Evolutionary conservation across 1,140 invertebrate species (phyloP), one percentile per base, ranked within the genome.

Genomic region (Conopomorpha cramerella): DNA sequence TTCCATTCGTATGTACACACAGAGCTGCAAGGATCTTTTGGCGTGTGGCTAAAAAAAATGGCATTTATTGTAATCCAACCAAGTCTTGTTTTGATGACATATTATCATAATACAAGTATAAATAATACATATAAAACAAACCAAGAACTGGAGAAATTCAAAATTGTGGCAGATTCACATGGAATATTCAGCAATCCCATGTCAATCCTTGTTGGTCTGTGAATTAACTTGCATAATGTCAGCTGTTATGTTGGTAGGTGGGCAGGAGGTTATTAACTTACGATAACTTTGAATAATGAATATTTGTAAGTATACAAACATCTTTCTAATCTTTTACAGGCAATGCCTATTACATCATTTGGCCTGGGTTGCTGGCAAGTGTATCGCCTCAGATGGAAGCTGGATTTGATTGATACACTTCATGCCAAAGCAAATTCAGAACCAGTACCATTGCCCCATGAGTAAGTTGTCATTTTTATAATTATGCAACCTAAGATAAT

Each of bases 361-460:
- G 82, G 83, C 10, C 76, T 98, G 17, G 95, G 95, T 16, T 86
- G 86, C 15, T 98, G 95, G 95, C 95, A 98, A 82, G 74, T 95
- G 1, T 78, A 87, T 49, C 82, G 95, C 18, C 81, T 89, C 38
- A 62, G 82, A 56, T 96, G 93, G 94, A 98, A 98, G 62, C 67
- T 92, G 34, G 73, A 85, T 38, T 63, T 98, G 10, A 88, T 98
- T 35, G 77, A 86, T 39, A 76, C 84, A 31, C 61, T 97, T 34
- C 66, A 88, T 41, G 54, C 77, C 13, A 84, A 83, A 64, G 82
- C 81, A 0, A 78, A 71, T 38, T 57, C 79, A 26, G 41, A 57
- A 16, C 84, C 91, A 8, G 57, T 88, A 1, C 64, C 82, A 10
- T 72, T 96, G 30, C 92, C 92, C 12, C 54, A 83, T 25, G 76